A percentile compares a stretch with the other conserved stretches of the same genome.
Evolutionary conservation across 1,140 invertebrate genomes (phyloP).

Genomic region (Drosophila pachea): DNA sequence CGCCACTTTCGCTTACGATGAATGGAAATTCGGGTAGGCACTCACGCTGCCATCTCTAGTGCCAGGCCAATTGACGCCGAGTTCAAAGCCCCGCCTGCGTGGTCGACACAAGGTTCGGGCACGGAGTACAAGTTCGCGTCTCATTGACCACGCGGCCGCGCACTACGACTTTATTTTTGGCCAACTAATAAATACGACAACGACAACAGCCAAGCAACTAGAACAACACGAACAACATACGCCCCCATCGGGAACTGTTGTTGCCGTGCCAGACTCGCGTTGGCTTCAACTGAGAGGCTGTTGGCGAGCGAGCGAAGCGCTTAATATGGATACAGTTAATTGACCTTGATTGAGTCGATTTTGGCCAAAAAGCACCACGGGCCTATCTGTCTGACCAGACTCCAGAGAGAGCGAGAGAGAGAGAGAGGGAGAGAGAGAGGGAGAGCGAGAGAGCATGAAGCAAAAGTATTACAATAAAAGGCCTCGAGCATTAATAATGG

Average conservation of each 20-base stretch:
- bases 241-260: slow-evolving; percentile 58
- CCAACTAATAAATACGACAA: slow-evolving; percentile 52
- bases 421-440: no score
- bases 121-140: slow-evolving; percentile 49
- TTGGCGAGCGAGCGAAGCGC: slow-evolving; percentile 33
- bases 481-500: background rate
- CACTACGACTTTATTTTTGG: slow-evolving; percentile 55
- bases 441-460: background rate
- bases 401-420: background rate
- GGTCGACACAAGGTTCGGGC: slow-evolving; percentile 31
- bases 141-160: slow-evolving; percentile 60
- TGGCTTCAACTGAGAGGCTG: slow-evolving; percentile 33
- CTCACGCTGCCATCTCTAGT: slow-evolving; percentile 44
- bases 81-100: slow-evolving; percentile 62
- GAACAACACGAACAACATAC: slow-evolving; percentile 30
- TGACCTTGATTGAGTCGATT: slow-evolving; percentile 78
- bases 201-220: slow-evolving; percentile 11
- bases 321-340: slow-evolving; percentile 78
- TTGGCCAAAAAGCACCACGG: slow-evolving; percentile 36
- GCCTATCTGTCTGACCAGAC: slow-evolving; percentile 1
- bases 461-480: background rate
- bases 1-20: no score
- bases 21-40: background rate
- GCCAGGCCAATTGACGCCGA: slow-evolving; percentile 33
- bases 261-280: slow-evolving; percentile 58